Conservation (phyloP, 2,113 vertebrate species). For the Cyrtonyx montezumae region DNA sequence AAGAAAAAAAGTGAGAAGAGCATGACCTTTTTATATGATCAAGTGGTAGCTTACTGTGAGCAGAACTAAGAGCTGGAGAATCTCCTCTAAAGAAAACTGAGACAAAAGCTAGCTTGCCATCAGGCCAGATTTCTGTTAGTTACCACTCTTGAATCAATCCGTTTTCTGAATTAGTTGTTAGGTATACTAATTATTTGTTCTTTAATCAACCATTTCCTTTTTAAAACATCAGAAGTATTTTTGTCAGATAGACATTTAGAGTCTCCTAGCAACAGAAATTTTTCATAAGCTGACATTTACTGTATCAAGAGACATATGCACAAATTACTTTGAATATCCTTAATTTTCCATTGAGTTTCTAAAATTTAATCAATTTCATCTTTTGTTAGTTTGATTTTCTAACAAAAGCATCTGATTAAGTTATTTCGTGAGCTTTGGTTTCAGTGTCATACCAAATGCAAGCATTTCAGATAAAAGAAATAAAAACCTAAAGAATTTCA, state of each 20-base stretch:
- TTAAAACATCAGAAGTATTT: neutral
- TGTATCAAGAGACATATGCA: constrained; percentile 1
- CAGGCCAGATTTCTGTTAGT: neutral
- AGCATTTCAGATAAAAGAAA: neutral
- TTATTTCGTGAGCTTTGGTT: constrained; percentile 36
- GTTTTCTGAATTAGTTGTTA: neutral
- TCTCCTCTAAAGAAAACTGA: neutral
- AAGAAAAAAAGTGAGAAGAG: neutral
- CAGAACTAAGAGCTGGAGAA: neutral
- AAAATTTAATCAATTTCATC: constrained; percentile 53
- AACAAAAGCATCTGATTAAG: constrained; percentile 42
- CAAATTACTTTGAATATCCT: constrained; percentile 54
- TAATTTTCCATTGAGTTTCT: constrained; percentile 39
- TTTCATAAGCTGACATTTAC: constrained; percentile 36
- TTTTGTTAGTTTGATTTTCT: constrained; percentile 49
- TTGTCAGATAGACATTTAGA: neutral
- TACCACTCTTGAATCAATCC: neutral
- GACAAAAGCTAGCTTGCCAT: neutral
- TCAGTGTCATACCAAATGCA: neutral
- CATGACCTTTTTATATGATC: neutral
- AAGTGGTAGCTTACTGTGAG: neutral
- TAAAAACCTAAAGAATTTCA: neutral
- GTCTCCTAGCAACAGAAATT: constrained; percentile 44
- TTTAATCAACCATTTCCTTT: constrained; percentile 12
- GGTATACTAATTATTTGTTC: constrained; percentile 20